phyloP scores from a whole-genome alignment of 92 coral and sea anemone species.

The Umimayanthus kanabou region DNA sequence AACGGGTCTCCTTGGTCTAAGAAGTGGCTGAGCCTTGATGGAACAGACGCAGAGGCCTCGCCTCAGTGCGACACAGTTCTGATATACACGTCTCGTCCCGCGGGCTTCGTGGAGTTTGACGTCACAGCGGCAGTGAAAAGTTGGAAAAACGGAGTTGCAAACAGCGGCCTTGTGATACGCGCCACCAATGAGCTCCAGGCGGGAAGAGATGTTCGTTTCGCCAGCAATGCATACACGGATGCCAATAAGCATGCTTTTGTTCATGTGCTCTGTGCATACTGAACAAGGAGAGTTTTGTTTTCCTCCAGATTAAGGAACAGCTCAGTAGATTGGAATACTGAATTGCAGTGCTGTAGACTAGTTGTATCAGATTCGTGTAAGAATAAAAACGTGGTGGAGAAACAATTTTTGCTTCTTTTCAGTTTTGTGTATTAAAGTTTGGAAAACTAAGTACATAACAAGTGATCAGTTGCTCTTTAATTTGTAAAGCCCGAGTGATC shows the following conservation, averaged over 20 bases:
- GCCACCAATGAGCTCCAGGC: conserved; percentile 48
- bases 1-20: background rate
- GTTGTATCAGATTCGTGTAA: no score
- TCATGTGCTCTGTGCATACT: conserved; percentile 44
- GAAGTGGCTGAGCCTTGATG: conserved; percentile 16
- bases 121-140: conserved; percentile 57
- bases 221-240: conserved; percentile 54
- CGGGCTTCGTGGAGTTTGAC: conserved; percentile 68
- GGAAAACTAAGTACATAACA: no score
- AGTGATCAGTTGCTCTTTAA: no score
- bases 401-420: no score
- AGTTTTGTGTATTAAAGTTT: no score
- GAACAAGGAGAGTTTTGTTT: background rate
- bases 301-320: no score
- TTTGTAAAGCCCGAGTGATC: no score
- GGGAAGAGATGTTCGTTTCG: conserved; percentile 61
- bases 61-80: conserved; percentile 36
- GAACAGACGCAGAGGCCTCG: conserved; percentile 17
- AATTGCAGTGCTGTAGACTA: no score
- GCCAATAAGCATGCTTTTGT: conserved; percentile 43
- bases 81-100: conserved; percentile 49
- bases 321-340: no score
- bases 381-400: no score
- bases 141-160: conserved; percentile 59
- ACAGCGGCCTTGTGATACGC: conserved; percentile 61